These are phyloP conservation scores for Heterotis niloticus DNA, from an alignment of 2,113 vertebrate genomes.

Conservation along the genomic window DNA sequence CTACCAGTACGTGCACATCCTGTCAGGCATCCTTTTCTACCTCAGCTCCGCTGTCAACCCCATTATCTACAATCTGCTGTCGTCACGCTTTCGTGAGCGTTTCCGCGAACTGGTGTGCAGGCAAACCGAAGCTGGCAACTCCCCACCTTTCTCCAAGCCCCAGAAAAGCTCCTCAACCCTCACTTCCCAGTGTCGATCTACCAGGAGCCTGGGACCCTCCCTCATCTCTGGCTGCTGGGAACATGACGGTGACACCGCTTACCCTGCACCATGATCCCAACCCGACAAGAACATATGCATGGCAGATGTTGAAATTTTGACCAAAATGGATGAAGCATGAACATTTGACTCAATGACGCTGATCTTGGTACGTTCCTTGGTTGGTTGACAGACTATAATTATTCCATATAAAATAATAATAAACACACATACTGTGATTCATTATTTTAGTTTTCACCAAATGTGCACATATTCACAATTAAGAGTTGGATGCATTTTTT, in stretches of 20 bases:
- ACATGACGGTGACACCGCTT: constrained; percentile 28
- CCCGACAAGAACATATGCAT: not conserved
- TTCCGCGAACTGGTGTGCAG: constrained; percentile 60
- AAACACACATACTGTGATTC: too few species aligned
- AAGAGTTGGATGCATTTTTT: too few species aligned
- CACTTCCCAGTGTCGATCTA: constrained; percentile 8
- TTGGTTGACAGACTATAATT: too few species aligned
- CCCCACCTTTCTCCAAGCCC: constrained; percentile 48
- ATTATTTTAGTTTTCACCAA: too few species aligned
- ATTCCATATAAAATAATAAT: too few species aligned
- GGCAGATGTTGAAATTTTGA: not conserved
- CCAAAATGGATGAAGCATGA: too few species aligned
- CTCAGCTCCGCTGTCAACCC: constrained; percentile 68
- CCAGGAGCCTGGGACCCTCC: constrained; percentile 36
- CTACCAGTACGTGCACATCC: constrained; percentile 69
- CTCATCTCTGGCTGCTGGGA: constrained; percentile 35
- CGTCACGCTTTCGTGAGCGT: constrained; percentile 62
- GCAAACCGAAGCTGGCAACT: constrained; percentile 38
- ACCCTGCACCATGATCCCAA: constrained; percentile 29
- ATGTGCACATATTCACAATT: too few species aligned
- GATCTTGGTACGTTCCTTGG: too few species aligned
- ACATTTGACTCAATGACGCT: too few species aligned
- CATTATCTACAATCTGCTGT: constrained; percentile 68
- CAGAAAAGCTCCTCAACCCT: constrained; percentile 36
- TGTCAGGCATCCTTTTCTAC: constrained; percentile 66